phyloP scores from a whole-genome alignment of 2,113 vertebrate species.

The Ciconia maguari region DNA sequence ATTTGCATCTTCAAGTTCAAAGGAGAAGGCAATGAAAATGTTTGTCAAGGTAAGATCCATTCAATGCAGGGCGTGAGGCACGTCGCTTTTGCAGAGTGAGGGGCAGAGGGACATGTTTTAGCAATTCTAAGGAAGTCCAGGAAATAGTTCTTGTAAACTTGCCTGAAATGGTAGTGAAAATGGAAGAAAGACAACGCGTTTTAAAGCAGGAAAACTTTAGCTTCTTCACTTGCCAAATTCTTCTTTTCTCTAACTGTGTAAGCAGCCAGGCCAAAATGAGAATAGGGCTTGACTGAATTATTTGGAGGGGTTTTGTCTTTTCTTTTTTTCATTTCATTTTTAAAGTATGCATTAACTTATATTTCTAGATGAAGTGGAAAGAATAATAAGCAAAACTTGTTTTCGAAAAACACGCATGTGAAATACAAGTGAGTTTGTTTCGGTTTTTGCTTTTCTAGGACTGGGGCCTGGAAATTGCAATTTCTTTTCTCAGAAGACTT shows the following conservation, averaged over 20 bases:
- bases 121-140: neutral
- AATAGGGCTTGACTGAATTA: neutral
- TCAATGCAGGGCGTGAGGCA: neutral
- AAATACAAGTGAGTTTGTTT: neutral
- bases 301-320: neutral
- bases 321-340: neutral
- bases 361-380: neutral
- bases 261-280: neutral
- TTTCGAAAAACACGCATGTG: neutral
- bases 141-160: neutral
- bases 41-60: neutral
- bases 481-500: conserved; percentile 26
- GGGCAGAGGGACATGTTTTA: neutral
- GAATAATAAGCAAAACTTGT: neutral
- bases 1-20: neutral
- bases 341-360: neutral
- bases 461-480: neutral
- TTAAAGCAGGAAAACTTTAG: neutral
- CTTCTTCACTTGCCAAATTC: neutral
- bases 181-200: neutral
- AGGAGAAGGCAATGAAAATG: neutral
- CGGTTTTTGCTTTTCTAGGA: neutral
- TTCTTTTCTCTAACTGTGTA: neutral
- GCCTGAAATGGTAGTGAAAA: neutral
- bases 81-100: neutral